Percentiles rank a stretch among this genome's conserved stretches.
Evolutionary conservation across 2,888 invertebrate species (phyloP).

Genomic region (Protodeltote pygarga): DNA sequence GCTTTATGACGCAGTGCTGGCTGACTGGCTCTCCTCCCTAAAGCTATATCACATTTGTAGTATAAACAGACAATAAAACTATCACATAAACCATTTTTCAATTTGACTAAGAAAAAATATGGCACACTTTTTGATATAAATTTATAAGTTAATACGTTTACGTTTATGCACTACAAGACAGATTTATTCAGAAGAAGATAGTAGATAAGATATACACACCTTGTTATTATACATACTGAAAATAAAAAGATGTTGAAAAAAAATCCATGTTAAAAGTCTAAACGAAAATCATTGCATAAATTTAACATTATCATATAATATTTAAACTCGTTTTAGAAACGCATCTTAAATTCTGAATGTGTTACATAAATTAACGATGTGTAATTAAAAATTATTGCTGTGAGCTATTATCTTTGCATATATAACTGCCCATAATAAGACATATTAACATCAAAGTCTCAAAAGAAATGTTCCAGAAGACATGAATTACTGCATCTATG

Average conservation of each 20-base stretch:
- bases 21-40: slow-evolving; percentile 43
- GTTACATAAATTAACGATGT: slow-evolving; percentile 56
- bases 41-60: slow-evolving; percentile 60
- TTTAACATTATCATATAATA: slow-evolving; percentile 41
- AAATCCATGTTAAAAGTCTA: slow-evolving; percentile 11
- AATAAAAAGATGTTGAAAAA: slow-evolving; percentile 27
- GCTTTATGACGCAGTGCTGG: slow-evolving; percentile 67
- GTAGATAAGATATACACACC: no score
- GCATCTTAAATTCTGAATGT: slow-evolving; percentile 41
- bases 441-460: slow-evolving; percentile 47
- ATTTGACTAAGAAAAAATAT: slow-evolving; percentile 41
- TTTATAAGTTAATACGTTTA: neutral
- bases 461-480: slow-evolving; percentile 48
- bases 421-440: slow-evolving; percentile 55
- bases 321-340: slow-evolving; percentile 41
- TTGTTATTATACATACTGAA: no score
- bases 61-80: slow-evolving; percentile 64
- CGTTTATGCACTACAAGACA: no score
- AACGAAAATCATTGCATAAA: slow-evolving; percentile 29
- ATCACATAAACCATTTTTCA: slow-evolving; percentile 51
- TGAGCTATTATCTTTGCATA: slow-evolving; percentile 57
- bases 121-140: slow-evolving; percentile 27
- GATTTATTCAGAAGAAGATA: no score
- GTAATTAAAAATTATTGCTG: slow-evolving; percentile 56
- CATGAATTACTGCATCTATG: slow-evolving; percentile 56